Evolutionary conservation across 2,888 invertebrate genomes (phyloP).

Genomic region (Thysanoteuthis rhombus): DNA sequence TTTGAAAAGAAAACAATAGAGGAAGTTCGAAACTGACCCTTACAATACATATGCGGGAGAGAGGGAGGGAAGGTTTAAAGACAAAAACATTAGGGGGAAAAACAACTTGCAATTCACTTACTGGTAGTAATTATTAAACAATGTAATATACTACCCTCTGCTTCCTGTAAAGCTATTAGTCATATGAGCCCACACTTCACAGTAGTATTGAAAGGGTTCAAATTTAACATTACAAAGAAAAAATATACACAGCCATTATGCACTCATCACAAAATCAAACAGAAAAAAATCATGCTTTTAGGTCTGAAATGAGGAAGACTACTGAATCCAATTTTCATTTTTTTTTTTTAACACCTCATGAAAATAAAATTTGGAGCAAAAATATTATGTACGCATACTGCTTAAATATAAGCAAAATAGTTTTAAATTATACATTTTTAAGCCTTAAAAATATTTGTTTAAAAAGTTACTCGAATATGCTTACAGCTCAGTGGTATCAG

Average conservation of each 20-base stretch:
- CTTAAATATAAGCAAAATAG: neutral
- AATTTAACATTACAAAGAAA: neutral
- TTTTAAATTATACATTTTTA: neutral
- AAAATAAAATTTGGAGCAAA: neutral
- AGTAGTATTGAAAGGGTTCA: neutral
- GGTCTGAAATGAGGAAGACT: neutral
- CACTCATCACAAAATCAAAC: neutral
- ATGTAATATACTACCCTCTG: neutral
- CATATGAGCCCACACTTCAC: neutral
- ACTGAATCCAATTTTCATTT: neutral
- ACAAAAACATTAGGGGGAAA: neutral
- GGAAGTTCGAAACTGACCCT: neutral
- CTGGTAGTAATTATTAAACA: neutral
- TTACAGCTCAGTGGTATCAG: slow-evolving; percentile 12
- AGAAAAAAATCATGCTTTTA: neutral
- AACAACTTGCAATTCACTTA: neutral
- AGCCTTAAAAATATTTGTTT: neutral
- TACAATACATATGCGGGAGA: neutral
- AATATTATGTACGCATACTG: neutral
- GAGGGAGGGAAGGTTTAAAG: neutral
- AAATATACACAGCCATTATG: neutral
- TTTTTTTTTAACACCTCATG: neutral
- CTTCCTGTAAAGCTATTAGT: neutral
- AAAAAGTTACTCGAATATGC: slow-evolving; percentile 1
- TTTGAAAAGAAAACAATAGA: neutral